Base-by-base conservation (phyloP, 2,797 vertebrate species). In the Channallabes apus region DNA sequence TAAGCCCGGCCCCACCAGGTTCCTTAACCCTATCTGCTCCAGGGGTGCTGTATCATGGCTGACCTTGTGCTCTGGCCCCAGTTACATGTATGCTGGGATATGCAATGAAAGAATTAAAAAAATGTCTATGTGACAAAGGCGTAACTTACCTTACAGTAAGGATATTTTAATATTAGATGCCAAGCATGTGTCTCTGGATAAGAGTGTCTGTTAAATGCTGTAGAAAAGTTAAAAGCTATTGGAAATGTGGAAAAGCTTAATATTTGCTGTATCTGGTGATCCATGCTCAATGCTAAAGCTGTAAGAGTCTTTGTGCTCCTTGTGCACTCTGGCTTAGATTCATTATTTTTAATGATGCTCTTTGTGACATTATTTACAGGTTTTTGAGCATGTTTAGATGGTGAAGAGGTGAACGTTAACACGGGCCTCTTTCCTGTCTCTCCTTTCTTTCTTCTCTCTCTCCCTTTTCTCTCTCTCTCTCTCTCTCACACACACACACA, bases 371-470 rank as follows among this genome's bases (percentile, higher is more conserved):
- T 78, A 78, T 72, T 82, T 68, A 41, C 86, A 77, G 71, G 46
- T 54, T 72, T 68, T 80, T 75, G 75, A 54, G 67, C 67, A 83
- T n/a, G 61, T 85, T 85, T 82, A 76, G 61, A 38, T 68, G 80
- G 80, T 69, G 29, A 86, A 86, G 84, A 75, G 75, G 69, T 11
- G 61, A 61, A 54, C 11, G 8, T 81, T 84, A 77, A 75, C 11
- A 1, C 24, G 18, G 59, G 65, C 20, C 12, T 65, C 46, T 58
- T 65, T 83, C n/a, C 59, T 51, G 51, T 51, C 51, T 51, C 51
- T 14, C 51, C 51, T 14, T 54, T 54, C 51, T 54, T 54, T 54
- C 51, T 54, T 12, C 12, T 54, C 35, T 24, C 67, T 35, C 14
- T 68, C 68, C 11, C 20, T 38, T 3, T 38, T 7, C n/a, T n/a